Percentiles rank a stretch among this genome's conserved stretches.
phyloP scores from a whole-genome alignment of 2,888 invertebrate species.

The Agriopis aurantiaria region DNA sequence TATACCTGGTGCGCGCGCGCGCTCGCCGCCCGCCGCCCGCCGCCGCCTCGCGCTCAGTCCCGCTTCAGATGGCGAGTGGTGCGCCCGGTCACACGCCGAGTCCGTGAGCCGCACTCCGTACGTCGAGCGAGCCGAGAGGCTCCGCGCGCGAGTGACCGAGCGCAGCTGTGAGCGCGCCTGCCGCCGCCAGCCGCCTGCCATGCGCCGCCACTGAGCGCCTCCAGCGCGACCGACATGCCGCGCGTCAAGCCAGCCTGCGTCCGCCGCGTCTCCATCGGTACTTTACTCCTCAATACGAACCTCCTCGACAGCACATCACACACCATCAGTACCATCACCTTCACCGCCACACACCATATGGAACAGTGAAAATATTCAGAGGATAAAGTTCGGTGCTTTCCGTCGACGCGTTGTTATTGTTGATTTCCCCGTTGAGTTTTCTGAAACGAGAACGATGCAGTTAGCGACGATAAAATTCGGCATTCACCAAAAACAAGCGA shows the following conservation, averaged over 20 bases:
- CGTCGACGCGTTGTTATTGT: conserved; percentile 42
- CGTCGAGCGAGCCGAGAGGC: conserved; percentile 66
- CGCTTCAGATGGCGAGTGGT: conserved; percentile 85
- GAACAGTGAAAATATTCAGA: conserved; percentile 63
- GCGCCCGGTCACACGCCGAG: conserved; percentile 74
- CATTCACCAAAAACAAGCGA: conserved; percentile 86
- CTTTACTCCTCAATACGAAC: conserved; percentile 67
- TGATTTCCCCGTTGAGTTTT: conserved; percentile 45
- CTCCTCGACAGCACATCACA: conserved; percentile 65
- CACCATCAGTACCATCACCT: conserved; percentile 44
- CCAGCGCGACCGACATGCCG: conserved; percentile 79
- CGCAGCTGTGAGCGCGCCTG: conserved; percentile 58
- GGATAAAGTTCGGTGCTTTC: conserved; percentile 50
- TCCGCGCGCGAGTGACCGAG: conserved; percentile 64
- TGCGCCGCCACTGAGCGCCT: conserved; percentile 77
- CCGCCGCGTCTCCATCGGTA: conserved; percentile 86
- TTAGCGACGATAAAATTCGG: conserved; percentile 89
- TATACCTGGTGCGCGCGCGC: conserved; percentile 88
- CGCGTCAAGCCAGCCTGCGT: conserved; percentile 85
- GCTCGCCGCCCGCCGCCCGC: conserved; percentile 75
- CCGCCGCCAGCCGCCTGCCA: conserved; percentile 65
- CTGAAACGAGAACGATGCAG: conserved; percentile 86
- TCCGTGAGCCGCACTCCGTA: conserved; percentile 63
- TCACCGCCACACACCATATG: conserved; percentile 47
- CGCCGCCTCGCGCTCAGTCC: conserved; percentile 82